Percentiles rank a stretch among this genome's conserved stretches.
Evolutionary conservation across 2,888 invertebrate genomes (phyloP).

Genomic region (Drosophila hamatofila): DNA sequence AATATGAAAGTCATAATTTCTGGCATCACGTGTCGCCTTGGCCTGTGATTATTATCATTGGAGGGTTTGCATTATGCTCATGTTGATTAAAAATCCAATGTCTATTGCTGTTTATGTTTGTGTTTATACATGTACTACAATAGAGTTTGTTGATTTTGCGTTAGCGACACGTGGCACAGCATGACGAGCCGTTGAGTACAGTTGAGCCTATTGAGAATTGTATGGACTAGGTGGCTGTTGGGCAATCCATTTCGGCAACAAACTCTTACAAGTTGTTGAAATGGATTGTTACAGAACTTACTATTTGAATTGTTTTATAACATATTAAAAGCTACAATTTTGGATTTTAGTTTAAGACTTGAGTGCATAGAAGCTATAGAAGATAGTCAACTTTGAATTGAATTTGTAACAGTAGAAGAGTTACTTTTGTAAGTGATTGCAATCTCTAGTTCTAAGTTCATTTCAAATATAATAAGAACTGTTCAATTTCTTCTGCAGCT

Average conservation of each 20-base stretch:
- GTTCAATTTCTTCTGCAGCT: too few species aligned
- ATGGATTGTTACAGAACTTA: too few species aligned
- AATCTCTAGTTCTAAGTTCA: too few species aligned
- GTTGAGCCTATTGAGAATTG: conserved; percentile 24
- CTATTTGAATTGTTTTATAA: too few species aligned
- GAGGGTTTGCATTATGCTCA: conserved; percentile 46
- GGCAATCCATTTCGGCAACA: background rate
- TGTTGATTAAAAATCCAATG: conserved; percentile 57
- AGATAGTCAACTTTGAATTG: background rate
- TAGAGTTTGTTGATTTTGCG: conserved; percentile 56
- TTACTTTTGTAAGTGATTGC: too few species aligned
- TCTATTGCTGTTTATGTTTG: conserved; percentile 48
- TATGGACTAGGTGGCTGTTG: background rate
- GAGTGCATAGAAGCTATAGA: too few species aligned
- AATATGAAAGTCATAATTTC: conserved; percentile 65
- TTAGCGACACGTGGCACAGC: conserved; percentile 56
- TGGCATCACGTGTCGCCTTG: conserved; percentile 69
- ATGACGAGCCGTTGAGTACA: conserved; percentile 23
- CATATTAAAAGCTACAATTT: too few species aligned
- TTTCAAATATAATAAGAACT: too few species aligned
- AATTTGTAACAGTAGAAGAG: too few species aligned
- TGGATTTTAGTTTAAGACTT: too few species aligned
- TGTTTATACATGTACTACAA: conserved; percentile 16
- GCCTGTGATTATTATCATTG: conserved; percentile 69
- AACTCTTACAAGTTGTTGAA: too few species aligned